phyloP scores from a whole-genome alignment of 2,113 vertebrate genomes.

The Ancistrus triradiatus region DNA sequence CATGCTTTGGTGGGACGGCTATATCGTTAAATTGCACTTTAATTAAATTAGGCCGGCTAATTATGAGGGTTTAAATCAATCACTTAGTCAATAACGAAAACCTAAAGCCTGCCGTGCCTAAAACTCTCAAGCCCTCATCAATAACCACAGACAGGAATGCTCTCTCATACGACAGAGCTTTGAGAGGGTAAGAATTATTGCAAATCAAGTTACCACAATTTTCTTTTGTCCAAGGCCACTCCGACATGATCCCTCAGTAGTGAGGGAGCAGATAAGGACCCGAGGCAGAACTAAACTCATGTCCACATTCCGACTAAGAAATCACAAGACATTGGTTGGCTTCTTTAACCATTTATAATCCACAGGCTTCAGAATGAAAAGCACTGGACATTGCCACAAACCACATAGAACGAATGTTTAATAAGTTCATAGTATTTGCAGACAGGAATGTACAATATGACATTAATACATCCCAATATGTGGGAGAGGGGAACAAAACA shows the following conservation, averaged over 20 bases:
- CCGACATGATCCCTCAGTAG: conserved; percentile 44
- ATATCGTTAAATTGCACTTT: conserved; percentile 77
- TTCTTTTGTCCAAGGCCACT: conserved; percentile 55
- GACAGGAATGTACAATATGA: not conserved
- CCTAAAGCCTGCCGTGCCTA: conserved; percentile 57
- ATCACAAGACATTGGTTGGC: not conserved
- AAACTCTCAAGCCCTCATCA: conserved; percentile 66
- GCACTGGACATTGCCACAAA: not conserved
- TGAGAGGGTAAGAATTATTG: conserved; percentile 62
- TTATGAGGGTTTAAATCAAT: conserved; percentile 79
- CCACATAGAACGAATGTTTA: not conserved
- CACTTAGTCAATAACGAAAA: conserved; percentile 71
- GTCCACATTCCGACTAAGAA: not conserved
- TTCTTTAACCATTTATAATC: conserved; percentile 7
- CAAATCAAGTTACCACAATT: conserved; percentile 65
- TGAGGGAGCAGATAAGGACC: conserved; percentile 9
- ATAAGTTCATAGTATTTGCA: not conserved
- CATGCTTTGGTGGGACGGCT: conserved; percentile 62
- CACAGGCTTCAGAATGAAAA: not conserved
- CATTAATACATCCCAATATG: not conserved
- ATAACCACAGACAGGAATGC: conserved; percentile 63
- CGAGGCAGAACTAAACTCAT: not conserved
- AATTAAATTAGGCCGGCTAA: conserved; percentile 76
- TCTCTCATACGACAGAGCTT: conserved; percentile 57
- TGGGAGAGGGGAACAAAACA: not conserved